phyloP scores from a whole-genome alignment of 2,797 vertebrate species.

The Schizopygopsis malacanthus region DNA sequence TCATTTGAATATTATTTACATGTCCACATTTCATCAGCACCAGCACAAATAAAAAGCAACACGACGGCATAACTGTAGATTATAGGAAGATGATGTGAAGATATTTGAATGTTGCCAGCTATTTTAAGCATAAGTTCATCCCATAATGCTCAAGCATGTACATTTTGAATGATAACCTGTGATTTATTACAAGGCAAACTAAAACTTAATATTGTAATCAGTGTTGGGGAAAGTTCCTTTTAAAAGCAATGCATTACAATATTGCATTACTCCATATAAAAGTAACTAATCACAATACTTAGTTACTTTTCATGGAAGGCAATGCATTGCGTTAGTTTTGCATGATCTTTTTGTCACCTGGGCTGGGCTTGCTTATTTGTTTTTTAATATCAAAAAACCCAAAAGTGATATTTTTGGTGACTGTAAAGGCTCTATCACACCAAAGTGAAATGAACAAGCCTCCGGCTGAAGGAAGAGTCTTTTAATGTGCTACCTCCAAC shows the following conservation, averaged over 20 bases:
- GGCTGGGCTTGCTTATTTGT: not conserved
- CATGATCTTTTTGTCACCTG: too few relatives aligned
- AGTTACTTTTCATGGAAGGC: not conserved
- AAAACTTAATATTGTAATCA: not conserved
- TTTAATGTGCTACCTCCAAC: not conserved
- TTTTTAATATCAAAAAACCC: too few relatives aligned
- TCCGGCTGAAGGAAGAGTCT: too few relatives aligned
- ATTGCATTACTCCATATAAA: not conserved
- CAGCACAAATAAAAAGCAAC: not conserved
- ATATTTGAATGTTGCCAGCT: not conserved
- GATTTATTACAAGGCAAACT: not conserved
- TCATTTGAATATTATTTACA: not conserved
- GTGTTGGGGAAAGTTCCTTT: not conserved
- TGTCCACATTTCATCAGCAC: not conserved
- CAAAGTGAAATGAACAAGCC: too few relatives aligned
- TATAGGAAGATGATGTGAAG: not conserved
- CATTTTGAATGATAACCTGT: not conserved
- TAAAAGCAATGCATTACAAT: not conserved
- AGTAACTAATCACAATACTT: not conserved
- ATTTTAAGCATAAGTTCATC: not conserved
- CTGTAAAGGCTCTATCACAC: too few relatives aligned
- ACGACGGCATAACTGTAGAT: not conserved
- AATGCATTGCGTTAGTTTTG: not conserved
- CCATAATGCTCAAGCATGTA: not conserved
- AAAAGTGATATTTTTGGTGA: too few relatives aligned